Evolutionary conservation across 1,140 invertebrate genomes (phyloP).

Genomic region (Anagrus nilaparvatae): DNA sequence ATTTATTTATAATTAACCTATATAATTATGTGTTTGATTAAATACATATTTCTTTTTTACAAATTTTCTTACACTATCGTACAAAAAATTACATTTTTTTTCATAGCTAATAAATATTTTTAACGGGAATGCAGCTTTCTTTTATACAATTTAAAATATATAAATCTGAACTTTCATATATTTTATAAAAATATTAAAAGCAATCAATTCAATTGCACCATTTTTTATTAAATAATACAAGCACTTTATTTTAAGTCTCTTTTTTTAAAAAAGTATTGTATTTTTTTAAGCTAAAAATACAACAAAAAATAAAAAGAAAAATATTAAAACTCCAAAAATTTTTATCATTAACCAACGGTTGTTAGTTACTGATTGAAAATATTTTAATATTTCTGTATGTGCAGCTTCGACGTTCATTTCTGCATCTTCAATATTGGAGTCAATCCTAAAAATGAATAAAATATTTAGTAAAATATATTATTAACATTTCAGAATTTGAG

Average conservation of each 20-base stretch:
- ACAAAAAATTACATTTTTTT: too few relatives aligned
- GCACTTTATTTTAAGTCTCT: too few relatives aligned
- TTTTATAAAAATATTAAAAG: too few relatives aligned
- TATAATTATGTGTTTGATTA: too few relatives aligned
- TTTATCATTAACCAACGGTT: conserved; percentile 99
- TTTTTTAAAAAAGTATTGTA: conserved; percentile 6
- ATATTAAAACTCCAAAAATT: conserved; percentile 95
- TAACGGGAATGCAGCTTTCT: too few relatives aligned
- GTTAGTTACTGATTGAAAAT: conserved; percentile 94
- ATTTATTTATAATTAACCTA: conserved; percentile 24
- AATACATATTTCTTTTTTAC: conserved; percentile 18
- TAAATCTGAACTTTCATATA: too few relatives aligned
- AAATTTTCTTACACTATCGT: too few relatives aligned
- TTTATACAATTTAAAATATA: too few relatives aligned
- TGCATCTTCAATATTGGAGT: conserved; percentile 92
- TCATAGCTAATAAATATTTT: too few relatives aligned
- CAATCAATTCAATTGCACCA: too few relatives aligned
- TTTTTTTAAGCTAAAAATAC: conserved; percentile 73
- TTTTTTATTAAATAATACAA: too few relatives aligned
- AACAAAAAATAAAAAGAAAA: conserved; percentile 99
- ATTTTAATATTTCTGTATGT: conserved; percentile 93
- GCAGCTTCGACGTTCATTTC: conserved; percentile 95
- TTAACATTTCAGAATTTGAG: not conserved
- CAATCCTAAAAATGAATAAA: conserved; percentile 63
- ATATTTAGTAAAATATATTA: conserved; percentile 4